A percentile compares a stretch with the other conserved stretches of the same genome.
Evolutionary conservation across 2,797 vertebrate genomes (phyloP).

Genomic region (Crenuchus spilurus): DNA sequence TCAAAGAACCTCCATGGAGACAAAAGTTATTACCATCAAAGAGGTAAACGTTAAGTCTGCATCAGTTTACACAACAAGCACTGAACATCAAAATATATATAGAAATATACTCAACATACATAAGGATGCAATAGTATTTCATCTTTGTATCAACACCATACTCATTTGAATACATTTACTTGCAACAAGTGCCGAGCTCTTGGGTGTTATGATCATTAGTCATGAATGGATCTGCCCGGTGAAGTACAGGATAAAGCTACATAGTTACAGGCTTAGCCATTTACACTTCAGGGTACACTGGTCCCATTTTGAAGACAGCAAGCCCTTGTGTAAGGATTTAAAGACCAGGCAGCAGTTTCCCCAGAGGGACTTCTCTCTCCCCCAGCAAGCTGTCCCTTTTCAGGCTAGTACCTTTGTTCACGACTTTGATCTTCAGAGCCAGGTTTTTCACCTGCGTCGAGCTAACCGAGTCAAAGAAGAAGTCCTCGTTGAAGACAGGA

Average conservation of each 20-base stretch:
- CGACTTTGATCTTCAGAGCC: slow-evolving; percentile 93
- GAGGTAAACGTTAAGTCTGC: slow-evolving; percentile 34
- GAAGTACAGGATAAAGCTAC: neutral
- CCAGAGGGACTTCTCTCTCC: slow-evolving; percentile 87
- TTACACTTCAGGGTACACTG: slow-evolving; percentile 16
- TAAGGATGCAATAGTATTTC: slow-evolving; percentile 1
- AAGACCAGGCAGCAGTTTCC: slow-evolving; percentile 80
- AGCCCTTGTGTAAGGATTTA: slow-evolving; percentile 49
- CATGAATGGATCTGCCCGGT: slow-evolving; percentile 3
- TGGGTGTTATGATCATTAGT: neutral
- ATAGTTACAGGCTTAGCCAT: slow-evolving; percentile 21
- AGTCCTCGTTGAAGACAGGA: slow-evolving; percentile 96
- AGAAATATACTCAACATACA: slow-evolving; percentile 2
- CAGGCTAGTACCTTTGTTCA: slow-evolving; percentile 95
- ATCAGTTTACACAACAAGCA: slow-evolving; percentile 24
- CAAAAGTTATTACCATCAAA: slow-evolving; percentile 33
- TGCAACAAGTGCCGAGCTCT: neutral
- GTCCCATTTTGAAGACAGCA: slow-evolving; percentile 16
- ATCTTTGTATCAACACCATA: slow-evolving; percentile 11
- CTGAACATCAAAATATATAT: slow-evolving; percentile 9
- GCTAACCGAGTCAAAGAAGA: slow-evolving; percentile 93
- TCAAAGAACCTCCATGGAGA: slow-evolving; percentile 32
- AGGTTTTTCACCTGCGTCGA: slow-evolving; percentile 84
- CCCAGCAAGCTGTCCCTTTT: slow-evolving; percentile 93
- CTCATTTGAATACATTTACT: slow-evolving; percentile 9